Conservation (phyloP, 2,888 invertebrate species). For the Octodonta nipae region DNA sequence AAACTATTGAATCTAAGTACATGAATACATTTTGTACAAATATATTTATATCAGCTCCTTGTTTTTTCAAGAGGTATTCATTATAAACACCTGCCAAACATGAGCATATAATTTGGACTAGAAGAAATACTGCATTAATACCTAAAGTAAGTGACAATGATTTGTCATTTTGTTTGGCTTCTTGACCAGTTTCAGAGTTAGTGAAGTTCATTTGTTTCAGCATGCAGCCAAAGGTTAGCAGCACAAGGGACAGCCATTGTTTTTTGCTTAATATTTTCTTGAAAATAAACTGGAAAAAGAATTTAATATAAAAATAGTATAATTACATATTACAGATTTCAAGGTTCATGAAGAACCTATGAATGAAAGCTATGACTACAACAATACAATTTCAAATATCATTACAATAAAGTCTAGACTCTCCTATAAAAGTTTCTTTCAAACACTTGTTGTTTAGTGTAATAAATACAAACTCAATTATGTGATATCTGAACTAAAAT, state of each 20-base stretch:
- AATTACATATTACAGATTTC: neutral
- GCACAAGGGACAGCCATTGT: conserved; percentile 81
- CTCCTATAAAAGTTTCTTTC: too few relatives aligned
- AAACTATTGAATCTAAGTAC: conserved; percentile 88
- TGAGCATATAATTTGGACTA: conserved; percentile 76
- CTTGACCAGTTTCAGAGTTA: conserved; percentile 12
- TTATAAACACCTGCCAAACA: conserved; percentile 93
- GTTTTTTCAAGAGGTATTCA: conserved; percentile 80
- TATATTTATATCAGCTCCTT: conserved; percentile 72
- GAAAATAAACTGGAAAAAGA: conserved; percentile 63
- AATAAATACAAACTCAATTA: too few relatives aligned
- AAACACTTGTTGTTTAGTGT: too few relatives aligned
- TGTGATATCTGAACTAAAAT: too few relatives aligned
- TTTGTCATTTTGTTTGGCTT: conserved; percentile 27
- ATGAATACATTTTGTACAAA: conserved; percentile 90
- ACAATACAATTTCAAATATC: too few relatives aligned
- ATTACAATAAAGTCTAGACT: too few relatives aligned
- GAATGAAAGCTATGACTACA: too few relatives aligned
- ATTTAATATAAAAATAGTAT: conserved; percentile 5
- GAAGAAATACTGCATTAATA: conserved; percentile 50
- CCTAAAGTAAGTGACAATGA: conserved; percentile 36
- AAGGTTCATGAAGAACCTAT: neutral
- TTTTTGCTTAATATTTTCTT: conserved; percentile 62
- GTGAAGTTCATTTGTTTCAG: conserved; percentile 64
- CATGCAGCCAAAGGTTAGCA: conserved; percentile 82